Evolutionary conservation across 2,797 vertebrate species (phyloP).

Genomic region (Labroides dimidiatus): DNA sequence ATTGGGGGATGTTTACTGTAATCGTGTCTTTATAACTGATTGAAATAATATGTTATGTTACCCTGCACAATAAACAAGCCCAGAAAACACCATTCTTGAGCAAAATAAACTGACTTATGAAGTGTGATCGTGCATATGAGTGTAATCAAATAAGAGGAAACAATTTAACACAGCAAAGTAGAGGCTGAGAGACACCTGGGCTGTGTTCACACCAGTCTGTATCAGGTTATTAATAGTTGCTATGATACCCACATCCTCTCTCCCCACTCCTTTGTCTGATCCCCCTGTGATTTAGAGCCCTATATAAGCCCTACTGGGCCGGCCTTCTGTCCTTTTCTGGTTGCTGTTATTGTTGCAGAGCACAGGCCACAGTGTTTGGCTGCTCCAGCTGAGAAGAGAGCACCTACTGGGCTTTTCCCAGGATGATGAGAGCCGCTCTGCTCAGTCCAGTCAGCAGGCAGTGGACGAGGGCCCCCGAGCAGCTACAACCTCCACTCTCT

Average conservation of each 20-base stretch:
- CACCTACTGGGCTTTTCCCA: constrained; percentile 78
- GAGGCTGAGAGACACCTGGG: constrained; percentile 29
- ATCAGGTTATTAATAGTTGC: constrained; percentile 75
- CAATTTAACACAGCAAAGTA: constrained; percentile 20
- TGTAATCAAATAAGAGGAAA: constrained; percentile 34
- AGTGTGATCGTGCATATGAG: constrained; percentile 6
- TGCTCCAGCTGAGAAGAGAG: constrained; percentile 75
- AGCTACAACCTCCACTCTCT: constrained; percentile 55
- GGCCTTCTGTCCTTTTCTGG: constrained; percentile 63
- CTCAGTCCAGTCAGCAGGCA: constrained; percentile 68
- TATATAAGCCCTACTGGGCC: constrained; percentile 74
- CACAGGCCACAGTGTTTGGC: constrained; percentile 72
- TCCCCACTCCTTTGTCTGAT: constrained; percentile 64
- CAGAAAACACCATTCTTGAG: constrained; percentile 45
- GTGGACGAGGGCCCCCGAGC: constrained; percentile 61
- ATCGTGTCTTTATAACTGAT: constrained; percentile 57
- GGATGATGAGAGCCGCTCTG: constrained; percentile 68
- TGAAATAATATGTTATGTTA: constrained; percentile 46
- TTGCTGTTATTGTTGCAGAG: constrained; percentile 69
- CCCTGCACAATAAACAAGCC: constrained; percentile 48
- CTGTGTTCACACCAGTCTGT: constrained; percentile 49
- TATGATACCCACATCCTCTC: constrained; percentile 75
- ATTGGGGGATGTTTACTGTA: constrained; percentile 57
- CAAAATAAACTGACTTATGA: constrained; percentile 21
- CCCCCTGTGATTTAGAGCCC: constrained; percentile 69